Evolutionary conservation across 2,888 invertebrate genomes (phyloP).

Genomic region (Tryphoninae sp.): DNA sequence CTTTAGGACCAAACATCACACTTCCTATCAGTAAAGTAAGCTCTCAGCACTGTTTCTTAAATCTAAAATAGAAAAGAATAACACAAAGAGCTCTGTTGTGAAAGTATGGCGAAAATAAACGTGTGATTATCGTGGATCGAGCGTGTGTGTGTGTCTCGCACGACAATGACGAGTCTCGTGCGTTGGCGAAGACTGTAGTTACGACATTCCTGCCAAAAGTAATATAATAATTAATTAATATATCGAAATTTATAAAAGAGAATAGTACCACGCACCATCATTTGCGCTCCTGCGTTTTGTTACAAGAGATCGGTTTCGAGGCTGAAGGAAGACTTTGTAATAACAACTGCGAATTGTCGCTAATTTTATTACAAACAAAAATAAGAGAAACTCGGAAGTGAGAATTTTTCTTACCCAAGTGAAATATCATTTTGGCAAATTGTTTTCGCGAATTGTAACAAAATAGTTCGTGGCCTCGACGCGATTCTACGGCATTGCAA

Average conservation of each 20-base stretch:
- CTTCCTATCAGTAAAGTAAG: slow-evolving; percentile 41
- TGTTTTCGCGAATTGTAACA: slow-evolving; percentile 7
- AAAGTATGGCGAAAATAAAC: slow-evolving; percentile 11
- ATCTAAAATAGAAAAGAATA: slow-evolving; percentile 3
- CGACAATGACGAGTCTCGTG: slow-evolving; percentile 57
- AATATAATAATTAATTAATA: slow-evolving; percentile 73
- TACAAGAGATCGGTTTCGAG: neutral
- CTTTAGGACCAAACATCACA: slow-evolving; percentile 50
- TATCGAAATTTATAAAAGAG: slow-evolving; percentile 76
- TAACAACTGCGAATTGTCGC: neutral
- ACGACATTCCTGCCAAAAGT: slow-evolving; percentile 80
- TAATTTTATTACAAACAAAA: neutral
- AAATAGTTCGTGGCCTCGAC: neutral
- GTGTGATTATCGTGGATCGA: neutral
- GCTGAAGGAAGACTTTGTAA: neutral
- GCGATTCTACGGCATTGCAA: too few relatives aligned
- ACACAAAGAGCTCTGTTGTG: neutral
- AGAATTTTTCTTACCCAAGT: neutral
- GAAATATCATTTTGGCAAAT: neutral
- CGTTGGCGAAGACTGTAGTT: slow-evolving; percentile 72
- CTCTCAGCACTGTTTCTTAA: neutral
- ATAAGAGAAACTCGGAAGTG: neutral
- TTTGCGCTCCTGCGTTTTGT: neutral
- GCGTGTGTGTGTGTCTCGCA: neutral
- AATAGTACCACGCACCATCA: slow-evolving; percentile 46